These are phyloP conservation scores for Blera fallax DNA, from an alignment of 2,888 invertebrate genomes.

Conservation along the genomic window DNA sequence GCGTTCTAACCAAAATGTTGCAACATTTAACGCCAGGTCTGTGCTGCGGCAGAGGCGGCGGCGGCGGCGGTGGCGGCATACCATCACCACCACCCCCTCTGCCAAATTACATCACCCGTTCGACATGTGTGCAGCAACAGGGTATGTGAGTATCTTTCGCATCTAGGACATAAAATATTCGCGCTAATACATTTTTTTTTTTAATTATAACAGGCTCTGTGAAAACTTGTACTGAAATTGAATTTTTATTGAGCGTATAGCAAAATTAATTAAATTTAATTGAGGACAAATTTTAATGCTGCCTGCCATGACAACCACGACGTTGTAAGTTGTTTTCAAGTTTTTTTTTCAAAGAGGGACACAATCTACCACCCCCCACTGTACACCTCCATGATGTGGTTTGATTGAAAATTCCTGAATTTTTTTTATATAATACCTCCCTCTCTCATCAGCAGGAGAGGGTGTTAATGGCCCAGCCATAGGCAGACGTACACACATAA, in stretches of 20 bases:
- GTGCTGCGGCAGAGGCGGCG: no score
- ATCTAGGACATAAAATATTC: conserved; percentile 61
- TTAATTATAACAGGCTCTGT: conserved; percentile 44
- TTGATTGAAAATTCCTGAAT: conserved; percentile 43
- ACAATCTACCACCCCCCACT: not conserved
- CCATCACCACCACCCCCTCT: not conserved
- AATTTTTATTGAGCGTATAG: conserved; percentile 73
- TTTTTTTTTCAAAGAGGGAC: not conserved
- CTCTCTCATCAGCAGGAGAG: not conserved
- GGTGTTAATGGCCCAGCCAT: conserved; percentile 19
- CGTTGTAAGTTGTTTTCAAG: not conserved
- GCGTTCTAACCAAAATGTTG: conserved; percentile 22
- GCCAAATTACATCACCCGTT: conserved; percentile 15
- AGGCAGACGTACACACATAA: conserved; percentile 7
- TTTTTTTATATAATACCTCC: conserved; percentile 1
- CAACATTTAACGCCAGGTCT: conserved; percentile 60
- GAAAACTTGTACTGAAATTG: conserved; percentile 61
- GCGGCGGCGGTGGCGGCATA: no score
- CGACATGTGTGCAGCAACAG: conserved; percentile 37
- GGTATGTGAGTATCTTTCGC: not conserved
- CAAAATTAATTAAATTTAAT: conserved; percentile 73
- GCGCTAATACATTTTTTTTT: conserved; percentile 19
- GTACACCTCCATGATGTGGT: not conserved
- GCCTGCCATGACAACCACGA: not conserved
- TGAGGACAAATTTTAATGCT: conserved; percentile 69